A percentile compares a stretch with the other conserved stretches of the same genome.
phyloP scores from a whole-genome alignment of 2,113 vertebrate species.

The Beaufortia kweichowensis region DNA sequence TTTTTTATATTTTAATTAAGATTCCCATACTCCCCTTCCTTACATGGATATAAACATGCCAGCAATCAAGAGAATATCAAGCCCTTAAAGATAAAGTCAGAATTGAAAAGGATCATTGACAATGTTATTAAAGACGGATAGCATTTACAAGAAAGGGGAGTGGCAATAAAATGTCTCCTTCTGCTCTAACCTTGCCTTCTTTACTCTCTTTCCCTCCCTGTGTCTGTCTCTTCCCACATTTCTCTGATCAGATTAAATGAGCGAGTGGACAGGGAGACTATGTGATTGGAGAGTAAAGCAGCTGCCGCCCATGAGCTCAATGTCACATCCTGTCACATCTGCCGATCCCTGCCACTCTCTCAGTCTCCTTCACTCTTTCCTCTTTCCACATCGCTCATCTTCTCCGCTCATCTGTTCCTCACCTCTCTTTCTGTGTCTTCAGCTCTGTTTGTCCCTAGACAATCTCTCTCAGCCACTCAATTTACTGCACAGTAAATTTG shows the following conservation, averaged over 20 bases:
- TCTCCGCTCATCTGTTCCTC: not conserved
- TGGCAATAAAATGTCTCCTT: slow-evolving; percentile 49
- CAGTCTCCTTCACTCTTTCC: not conserved
- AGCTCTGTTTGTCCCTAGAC: not conserved
- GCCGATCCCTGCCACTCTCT: slow-evolving; percentile 51
- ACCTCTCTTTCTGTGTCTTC: not conserved
- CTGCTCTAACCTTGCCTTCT: not conserved
- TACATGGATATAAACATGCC: too few relatives aligned
- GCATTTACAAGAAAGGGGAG: slow-evolving; percentile 49
- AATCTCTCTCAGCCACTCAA: slow-evolving; percentile 1
- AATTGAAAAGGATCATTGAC: slow-evolving; percentile 54
- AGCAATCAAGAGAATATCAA: too few relatives aligned
- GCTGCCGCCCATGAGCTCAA: slow-evolving; percentile 65
- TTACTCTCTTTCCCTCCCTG: slow-evolving; percentile 1
- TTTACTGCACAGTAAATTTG: too few relatives aligned
- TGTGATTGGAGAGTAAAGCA: slow-evolving; percentile 75
- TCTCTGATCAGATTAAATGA: slow-evolving; percentile 69
- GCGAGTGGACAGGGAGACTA: slow-evolving; percentile 59
- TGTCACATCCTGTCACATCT: slow-evolving; percentile 71
- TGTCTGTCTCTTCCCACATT: slow-evolving; percentile 23
- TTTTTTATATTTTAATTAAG: too few relatives aligned
- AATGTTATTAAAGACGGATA: slow-evolving; percentile 63
- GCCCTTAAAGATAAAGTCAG: slow-evolving; percentile 57
- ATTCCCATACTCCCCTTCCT: too few relatives aligned
- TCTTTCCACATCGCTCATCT: not conserved